Base-by-base conservation (phyloP, 2,888 invertebrate species). In the Lepeophtheirus nordmannii region DNA sequence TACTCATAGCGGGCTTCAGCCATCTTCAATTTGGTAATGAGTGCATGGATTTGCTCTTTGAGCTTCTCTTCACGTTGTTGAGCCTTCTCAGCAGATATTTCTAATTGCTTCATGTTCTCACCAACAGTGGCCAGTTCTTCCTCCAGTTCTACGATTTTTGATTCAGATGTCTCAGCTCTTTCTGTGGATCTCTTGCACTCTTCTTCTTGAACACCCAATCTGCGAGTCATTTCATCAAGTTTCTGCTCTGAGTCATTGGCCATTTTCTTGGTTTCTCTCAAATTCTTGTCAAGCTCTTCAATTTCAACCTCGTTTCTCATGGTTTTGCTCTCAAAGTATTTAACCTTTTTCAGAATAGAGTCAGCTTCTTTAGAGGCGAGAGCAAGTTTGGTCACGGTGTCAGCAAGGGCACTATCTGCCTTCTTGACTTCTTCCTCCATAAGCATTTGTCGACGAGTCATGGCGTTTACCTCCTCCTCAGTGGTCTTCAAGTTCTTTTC, bases 91-190 rank as follows among this genome's bases (percentile, higher is more conserved):
- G 65, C 65, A 10, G 58, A 58, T 2, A 58, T 65, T 17, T 65
- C 65, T n/a, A 65, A 58, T 23, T 65, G 65, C 39, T 65, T 65
- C 65, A 65, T 65, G 58, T 65, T 65, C 58, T 65, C 65, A 38
- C 66, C 66, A 5, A 65, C 65, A 14, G 65, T 39, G 20, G 53
- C 58, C n/a, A 65, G 20, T 30, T 65, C 65, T 17, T 65, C 22
- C 65, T 65, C 65, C 17, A 65, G 11, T 11, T 59, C 59, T 11
- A 23, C 56, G 17, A 65, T 22, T 38, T 65, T 65, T 1, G 20
- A n/a, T 17, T 65, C 65, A 17, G 65, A 53, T 7, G 56, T n/a
- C 37, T 59, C 58, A 10, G 65, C 65, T n/a, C 65, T 11, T 11
- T 65, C 65, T 2, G 20, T 58, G 40, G 65, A 53, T 12, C 65